Conservation (phyloP, 2,888 invertebrate genomes). For the Tyria jacobaeae region DNA sequence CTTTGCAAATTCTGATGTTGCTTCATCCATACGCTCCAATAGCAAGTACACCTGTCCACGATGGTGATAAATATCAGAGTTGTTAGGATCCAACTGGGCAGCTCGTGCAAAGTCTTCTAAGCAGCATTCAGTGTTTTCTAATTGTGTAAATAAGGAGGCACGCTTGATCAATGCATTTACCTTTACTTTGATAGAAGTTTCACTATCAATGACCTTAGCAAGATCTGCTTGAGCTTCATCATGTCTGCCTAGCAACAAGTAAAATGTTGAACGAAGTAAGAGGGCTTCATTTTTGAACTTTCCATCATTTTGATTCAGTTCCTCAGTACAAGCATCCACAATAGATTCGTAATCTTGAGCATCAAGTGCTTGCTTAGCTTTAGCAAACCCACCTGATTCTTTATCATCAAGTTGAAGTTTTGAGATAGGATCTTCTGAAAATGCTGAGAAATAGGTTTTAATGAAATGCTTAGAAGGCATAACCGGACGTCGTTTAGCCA, state of each 20-base stretch:
- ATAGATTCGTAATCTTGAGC: slow-evolving; percentile 92
- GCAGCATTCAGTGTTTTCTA: slow-evolving; percentile 90
- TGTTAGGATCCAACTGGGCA: slow-evolving; percentile 91
- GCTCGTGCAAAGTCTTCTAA: slow-evolving; percentile 93
- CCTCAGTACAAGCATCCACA: slow-evolving; percentile 92
- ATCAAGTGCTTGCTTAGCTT: slow-evolving; percentile 90
- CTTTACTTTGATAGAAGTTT: slow-evolving; percentile 88
- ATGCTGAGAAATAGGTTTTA: slow-evolving; percentile 94
- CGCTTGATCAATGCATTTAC: slow-evolving; percentile 96
- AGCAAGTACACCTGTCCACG: slow-evolving; percentile 95
- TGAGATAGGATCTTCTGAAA: slow-evolving; percentile 94
- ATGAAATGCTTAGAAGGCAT: slow-evolving; percentile 96
- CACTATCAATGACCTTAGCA: slow-evolving; percentile 89
- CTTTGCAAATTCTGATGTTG: slow-evolving; percentile 93
- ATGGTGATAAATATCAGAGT: slow-evolving; percentile 97
- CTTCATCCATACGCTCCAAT: slow-evolving; percentile 93
- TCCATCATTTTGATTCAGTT: slow-evolving; percentile 88
- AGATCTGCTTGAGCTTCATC: slow-evolving; percentile 91
- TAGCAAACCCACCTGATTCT: slow-evolving; percentile 87
- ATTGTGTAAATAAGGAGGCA: slow-evolving; percentile 93
- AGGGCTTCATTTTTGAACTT: slow-evolving; percentile 90
- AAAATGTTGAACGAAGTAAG: slow-evolving; percentile 94
- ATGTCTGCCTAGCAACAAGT: slow-evolving; percentile 92
- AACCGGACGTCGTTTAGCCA: slow-evolving; percentile 89
- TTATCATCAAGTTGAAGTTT: slow-evolving; percentile 80